Percentiles rank a stretch among this genome's conserved stretches.
phyloP scores from a whole-genome alignment of 2,888 invertebrate genomes.

The Drosophila neonasuta region DNA sequence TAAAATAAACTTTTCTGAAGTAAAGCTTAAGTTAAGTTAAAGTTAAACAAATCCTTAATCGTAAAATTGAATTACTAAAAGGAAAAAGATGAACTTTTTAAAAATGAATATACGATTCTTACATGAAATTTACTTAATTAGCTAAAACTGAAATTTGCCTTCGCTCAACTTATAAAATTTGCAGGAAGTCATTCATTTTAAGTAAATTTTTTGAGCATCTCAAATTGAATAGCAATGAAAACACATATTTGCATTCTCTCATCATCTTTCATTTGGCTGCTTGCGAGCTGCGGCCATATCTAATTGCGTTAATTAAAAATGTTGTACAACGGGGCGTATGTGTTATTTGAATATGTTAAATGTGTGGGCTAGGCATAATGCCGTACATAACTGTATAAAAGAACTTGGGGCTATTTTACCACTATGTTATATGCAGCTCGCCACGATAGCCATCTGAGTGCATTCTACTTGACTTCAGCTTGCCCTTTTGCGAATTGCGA shows the following conservation, averaged over 20 bases:
- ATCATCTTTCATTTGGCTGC: background rate
- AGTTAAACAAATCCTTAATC: too few relatives aligned
- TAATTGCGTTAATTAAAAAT: slow-evolving; percentile 18
- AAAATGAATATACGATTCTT: too few relatives aligned
- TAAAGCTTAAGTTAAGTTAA: too few relatives aligned
- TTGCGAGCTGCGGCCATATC: background rate
- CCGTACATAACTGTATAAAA: slow-evolving; percentile 30
- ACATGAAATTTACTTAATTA: background rate
- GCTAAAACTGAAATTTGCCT: background rate
- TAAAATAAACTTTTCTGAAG: too few relatives aligned
- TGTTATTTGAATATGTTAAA: slow-evolving; percentile 7
- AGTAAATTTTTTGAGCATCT: background rate
- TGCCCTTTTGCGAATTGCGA: slow-evolving; percentile 44
- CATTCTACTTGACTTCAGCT: slow-evolving; percentile 38
- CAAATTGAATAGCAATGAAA: background rate
- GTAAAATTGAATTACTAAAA: too few relatives aligned
- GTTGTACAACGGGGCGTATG: slow-evolving; percentile 12
- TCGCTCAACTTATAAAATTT: background rate
- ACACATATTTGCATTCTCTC: background rate
- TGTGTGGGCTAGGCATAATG: slow-evolving; percentile 8
- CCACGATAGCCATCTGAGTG: slow-evolving; percentile 34
- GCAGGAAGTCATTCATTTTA: background rate
- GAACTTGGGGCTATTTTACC: slow-evolving; percentile 44
- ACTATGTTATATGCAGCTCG: slow-evolving; percentile 11
- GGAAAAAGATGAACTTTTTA: too few relatives aligned